Base-by-base conservation (phyloP, 2,797 vertebrate genomes). In the Graptemys geographica region DNA sequence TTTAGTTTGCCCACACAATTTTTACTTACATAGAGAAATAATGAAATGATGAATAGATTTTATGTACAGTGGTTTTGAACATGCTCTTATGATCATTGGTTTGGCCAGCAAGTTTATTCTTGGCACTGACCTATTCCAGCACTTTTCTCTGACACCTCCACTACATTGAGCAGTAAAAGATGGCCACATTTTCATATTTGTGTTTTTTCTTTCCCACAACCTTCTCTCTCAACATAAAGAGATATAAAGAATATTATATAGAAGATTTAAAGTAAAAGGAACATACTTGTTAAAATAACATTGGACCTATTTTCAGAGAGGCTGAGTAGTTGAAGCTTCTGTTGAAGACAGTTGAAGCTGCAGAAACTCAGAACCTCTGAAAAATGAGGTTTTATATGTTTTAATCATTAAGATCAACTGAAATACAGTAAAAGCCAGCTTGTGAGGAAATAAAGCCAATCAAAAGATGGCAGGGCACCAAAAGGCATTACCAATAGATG, bases 321-420 rank as follows among this genome's bases (percentile, higher is more conserved):
- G 27, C 11, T 3, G 52, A 89, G 25, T 62, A 89, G 41, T 82
- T 83, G 41, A 23, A 83, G 69, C 18, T 94, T 6, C 76, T 47
- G 79, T 84, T 83, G 52, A 86, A 92, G 65, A 91, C 21, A 0
- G 0, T 1, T 5, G 12, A 89, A 18, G 15, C 82, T 91, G 79
- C 81, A 93, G 37, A 55, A 11, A 52, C 37, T 16, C 88, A 33
- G 57, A 27, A 82, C 28, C 83, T 91, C 28, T 41, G 72, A 27
- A 84, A 91, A 93, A 52, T 11, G 21, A 59, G 12, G 4, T 19
- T 69, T 5, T 69, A 21, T 69, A 21, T 41, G 51, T 83, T 95
- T 84, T 31, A 65, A 19, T 6, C 88, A 59, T 18, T 79, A 87
- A 89, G 88, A 21, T 59, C 87, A 92, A 93, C 90, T 69, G 31